Conservation (phyloP, 2,797 vertebrate species). For the Siniperca obscura region DNA sequence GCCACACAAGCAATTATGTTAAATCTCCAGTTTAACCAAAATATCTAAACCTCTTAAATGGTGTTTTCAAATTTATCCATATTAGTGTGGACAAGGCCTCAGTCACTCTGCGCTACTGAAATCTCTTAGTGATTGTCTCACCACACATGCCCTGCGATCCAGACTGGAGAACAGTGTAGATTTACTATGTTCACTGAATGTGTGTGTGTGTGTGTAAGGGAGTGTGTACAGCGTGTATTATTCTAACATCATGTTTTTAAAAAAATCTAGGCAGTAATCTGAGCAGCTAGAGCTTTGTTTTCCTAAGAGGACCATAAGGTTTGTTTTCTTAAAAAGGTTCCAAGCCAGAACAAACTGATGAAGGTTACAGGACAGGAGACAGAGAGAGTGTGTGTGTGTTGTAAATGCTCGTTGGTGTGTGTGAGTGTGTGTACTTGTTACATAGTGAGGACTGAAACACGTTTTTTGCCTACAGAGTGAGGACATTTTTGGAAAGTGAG, state of each 20-base stretch:
- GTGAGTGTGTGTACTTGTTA: slow-evolving; percentile 32
- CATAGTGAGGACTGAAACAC: too few species aligned
- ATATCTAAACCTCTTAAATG: not conserved
- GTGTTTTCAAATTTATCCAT: not conserved
- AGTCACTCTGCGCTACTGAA: slow-evolving; percentile 17
- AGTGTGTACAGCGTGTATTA: slow-evolving; percentile 61
- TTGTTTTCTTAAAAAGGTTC: slow-evolving; percentile 78
- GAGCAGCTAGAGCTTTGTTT: slow-evolving; percentile 73
- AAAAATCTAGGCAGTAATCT: slow-evolving; percentile 68
- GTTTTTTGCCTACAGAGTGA: too few species aligned
- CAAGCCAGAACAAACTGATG: slow-evolving; percentile 72
- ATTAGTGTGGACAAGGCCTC: slow-evolving; percentile 4
- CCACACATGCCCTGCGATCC: slow-evolving; percentile 28
- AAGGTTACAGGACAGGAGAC: slow-evolving; percentile 56
- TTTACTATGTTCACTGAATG: slow-evolving; percentile 45
- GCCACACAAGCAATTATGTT: not conserved
- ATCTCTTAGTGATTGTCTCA: slow-evolving; percentile 34
- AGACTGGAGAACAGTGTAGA: slow-evolving; percentile 34
- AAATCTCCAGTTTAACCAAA: not conserved
- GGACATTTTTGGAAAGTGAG: too few species aligned
- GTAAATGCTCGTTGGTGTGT: slow-evolving; percentile 10
- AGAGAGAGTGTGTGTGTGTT: slow-evolving; percentile 1
- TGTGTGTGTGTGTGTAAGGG: slow-evolving; percentile 18
- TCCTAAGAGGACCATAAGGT: slow-evolving; percentile 70
- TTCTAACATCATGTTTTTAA: slow-evolving; percentile 71